Percentiles rank a stretch among this genome's conserved stretches.
phyloP scores from a whole-genome alignment of 2,888 invertebrate genomes.

The Drosophila flavopinicola region DNA sequence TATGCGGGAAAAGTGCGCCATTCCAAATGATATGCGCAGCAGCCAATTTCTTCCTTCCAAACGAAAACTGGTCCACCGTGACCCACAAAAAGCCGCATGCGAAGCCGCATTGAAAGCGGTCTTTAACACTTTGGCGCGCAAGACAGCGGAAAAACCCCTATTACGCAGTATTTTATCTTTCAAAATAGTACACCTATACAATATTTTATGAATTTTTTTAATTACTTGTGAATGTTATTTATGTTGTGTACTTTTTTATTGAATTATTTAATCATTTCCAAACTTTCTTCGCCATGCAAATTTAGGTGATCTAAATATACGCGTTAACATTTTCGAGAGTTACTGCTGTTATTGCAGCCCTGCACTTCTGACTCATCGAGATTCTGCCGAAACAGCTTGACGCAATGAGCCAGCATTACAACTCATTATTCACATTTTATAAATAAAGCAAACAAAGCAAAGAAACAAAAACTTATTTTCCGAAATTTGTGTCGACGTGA shows the following conservation, averaged over 20 bases:
- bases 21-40: constrained; percentile 55
- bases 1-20: constrained; percentile 10
- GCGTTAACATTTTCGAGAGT: no score
- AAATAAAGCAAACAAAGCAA: no score
- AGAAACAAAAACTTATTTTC: no score
- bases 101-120: constrained; percentile 21
- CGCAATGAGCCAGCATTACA: no score
- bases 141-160: not conserved
- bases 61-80: constrained; percentile 72
- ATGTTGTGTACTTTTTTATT: no score
- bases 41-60: constrained; percentile 64
- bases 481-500: no score
- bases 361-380: no score
- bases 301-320: no score
- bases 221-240: no score
- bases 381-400: no score
- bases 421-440: no score
- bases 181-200: not conserved
- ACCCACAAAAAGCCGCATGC: constrained; percentile 61
- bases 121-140: constrained; percentile 43
- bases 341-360: no score
- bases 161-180: not conserved
- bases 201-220: not conserved
- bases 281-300: not conserved
- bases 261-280: not conserved